These are phyloP conservation scores for Apamea epomidion DNA, from an alignment of 2,888 invertebrate genomes.

Conservation along the genomic window DNA sequence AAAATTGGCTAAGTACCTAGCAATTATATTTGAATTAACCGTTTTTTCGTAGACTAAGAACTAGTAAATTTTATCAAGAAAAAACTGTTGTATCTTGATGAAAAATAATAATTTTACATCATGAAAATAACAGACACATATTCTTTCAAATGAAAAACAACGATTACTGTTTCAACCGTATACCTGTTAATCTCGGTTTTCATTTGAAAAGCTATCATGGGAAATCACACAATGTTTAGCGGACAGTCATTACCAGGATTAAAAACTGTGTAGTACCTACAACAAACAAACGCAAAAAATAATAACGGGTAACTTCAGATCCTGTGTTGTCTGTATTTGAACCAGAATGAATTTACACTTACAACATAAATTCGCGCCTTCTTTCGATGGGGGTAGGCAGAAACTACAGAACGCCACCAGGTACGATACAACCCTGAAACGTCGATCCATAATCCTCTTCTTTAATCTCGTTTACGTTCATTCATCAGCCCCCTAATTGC, in stretches of 20 bases:
- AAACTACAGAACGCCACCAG: neutral
- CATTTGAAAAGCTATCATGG: conserved; percentile 54
- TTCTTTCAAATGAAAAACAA: conserved; percentile 24
- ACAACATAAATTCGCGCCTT: neutral
- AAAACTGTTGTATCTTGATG: too few relatives aligned
- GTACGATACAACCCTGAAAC: neutral
- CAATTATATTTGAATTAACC: too few relatives aligned
- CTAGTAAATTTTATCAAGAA: too few relatives aligned
- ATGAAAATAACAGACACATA: neutral
- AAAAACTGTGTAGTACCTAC: conserved; percentile 32
- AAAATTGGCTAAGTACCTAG: neutral
- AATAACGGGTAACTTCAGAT: neutral
- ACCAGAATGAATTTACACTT: neutral
- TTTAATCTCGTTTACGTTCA: neutral
- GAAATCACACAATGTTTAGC: conserved; percentile 52
- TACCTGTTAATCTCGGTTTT: conserved; percentile 32
- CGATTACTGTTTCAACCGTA: conserved; percentile 1
- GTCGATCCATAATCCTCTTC: neutral
- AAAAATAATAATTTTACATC: neutral
- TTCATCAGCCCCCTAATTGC: neutral
- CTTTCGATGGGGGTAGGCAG: neutral
- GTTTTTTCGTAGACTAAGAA: too few relatives aligned
- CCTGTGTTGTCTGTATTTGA: neutral
- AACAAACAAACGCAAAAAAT: conserved; percentile 1
- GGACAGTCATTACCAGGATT: conserved; percentile 52